These are phyloP conservation scores for Eupithecia exiguata DNA, from an alignment of 2,888 invertebrate species.

Conservation along the genomic window DNA sequence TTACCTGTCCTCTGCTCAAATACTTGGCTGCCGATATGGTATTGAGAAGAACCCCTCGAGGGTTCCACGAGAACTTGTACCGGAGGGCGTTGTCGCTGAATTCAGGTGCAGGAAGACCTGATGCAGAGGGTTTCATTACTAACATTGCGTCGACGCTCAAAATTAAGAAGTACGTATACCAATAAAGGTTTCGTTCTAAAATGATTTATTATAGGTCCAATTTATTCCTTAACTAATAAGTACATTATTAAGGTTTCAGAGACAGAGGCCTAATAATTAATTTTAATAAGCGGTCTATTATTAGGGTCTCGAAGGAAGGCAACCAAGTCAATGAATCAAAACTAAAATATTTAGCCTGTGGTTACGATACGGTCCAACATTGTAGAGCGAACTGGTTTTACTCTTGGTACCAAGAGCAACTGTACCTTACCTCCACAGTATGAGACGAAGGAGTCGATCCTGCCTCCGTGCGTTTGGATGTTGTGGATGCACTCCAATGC, in stretches of 20 bases:
- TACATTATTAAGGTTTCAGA: no score
- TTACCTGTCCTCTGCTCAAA: constrained; percentile 90
- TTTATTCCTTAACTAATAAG: no score
- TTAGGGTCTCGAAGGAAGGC: no score
- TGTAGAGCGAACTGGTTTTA: background rate
- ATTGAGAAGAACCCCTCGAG: constrained; percentile 95
- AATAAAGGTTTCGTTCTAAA: constrained; percentile 5
- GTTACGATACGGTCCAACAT: no score
- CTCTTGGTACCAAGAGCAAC: background rate
- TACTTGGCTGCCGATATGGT: constrained; percentile 95
- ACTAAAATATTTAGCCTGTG: no score
- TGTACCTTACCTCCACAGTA: constrained; percentile 93
- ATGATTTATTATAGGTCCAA: no score
- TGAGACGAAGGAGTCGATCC: constrained; percentile 96
- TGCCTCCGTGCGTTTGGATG: constrained; percentile 93
- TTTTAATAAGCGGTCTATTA: no score
- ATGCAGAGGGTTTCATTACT: background rate
- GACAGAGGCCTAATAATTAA: no score
- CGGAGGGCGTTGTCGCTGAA: constrained; percentile 94
- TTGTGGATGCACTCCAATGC: constrained; percentile 99
- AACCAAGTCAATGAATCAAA: no score
- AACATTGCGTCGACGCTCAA: background rate
- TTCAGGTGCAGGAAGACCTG: constrained; percentile 97
- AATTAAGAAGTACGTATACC: no score
- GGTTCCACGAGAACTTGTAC: constrained; percentile 99